Conservation (phyloP, 2,797 vertebrate species). For the Spheniscus humboldti region DNA sequence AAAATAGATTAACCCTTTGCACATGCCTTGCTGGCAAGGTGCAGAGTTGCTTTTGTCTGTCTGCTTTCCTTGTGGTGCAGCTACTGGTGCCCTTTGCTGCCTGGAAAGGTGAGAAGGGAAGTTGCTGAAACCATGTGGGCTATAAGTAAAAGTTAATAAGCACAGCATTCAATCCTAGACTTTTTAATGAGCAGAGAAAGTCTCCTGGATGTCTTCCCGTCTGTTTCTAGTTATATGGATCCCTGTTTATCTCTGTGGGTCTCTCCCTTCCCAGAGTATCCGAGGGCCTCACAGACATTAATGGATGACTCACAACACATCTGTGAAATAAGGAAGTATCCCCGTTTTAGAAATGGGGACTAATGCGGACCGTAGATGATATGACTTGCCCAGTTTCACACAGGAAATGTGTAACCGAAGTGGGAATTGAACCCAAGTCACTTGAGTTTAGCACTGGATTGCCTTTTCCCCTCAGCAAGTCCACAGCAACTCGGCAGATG, state of each 20-base stretch:
- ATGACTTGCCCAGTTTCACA: neutral
- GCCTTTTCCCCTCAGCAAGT: neutral
- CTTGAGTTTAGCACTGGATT: neutral
- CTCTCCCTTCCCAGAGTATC: neutral
- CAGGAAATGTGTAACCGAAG: conserved; percentile 16
- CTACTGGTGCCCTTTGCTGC: neutral
- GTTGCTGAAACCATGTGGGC: neutral
- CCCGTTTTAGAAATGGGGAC: neutral
- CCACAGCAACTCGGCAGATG: neutral
- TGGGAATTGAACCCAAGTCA: neutral
- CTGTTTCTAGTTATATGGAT: neutral
- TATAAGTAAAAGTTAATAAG: neutral
- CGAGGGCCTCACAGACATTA: neutral
- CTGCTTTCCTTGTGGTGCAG: neutral
- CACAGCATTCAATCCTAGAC: neutral
- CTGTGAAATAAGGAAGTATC: conserved; percentile 7
- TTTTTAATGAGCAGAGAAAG: neutral
- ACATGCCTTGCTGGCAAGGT: neutral
- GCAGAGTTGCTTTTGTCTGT: neutral
- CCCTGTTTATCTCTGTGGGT: neutral
- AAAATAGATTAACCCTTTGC: neutral
- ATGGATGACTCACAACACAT: conserved; percentile 1
- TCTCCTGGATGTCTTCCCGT: neutral
- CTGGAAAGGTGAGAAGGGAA: neutral
- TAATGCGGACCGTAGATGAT: accelerated